phyloP scores from a whole-genome alignment of 2,797 vertebrate species.

The Mionectes olivaceus region DNA sequence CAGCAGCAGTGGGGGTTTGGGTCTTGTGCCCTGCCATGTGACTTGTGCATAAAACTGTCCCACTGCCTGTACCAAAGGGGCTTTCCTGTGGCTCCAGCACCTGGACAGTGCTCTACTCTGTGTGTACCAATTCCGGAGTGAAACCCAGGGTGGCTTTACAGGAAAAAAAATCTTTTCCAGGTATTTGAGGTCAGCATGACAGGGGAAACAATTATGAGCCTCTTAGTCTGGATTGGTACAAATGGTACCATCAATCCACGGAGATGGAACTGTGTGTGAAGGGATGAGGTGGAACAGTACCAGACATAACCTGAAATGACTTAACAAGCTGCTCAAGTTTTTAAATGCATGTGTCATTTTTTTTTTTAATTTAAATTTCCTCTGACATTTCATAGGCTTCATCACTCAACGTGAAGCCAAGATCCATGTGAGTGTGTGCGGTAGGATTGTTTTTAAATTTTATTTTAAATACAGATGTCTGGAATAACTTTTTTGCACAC shows the following conservation, averaged over 20 bases:
- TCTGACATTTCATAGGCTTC: slow-evolving; percentile 68
- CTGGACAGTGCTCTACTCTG: not conserved
- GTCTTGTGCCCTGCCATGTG: not conserved
- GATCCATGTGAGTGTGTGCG: slow-evolving; percentile 57
- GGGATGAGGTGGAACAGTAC: slow-evolving; percentile 5
- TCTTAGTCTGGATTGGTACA: not conserved
- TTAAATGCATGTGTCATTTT: not conserved
- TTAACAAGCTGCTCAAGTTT: slow-evolving; percentile 56
- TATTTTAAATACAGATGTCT: slow-evolving; percentile 71
- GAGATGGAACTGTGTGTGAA: not conserved
- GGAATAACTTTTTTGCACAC: slow-evolving; percentile 68
- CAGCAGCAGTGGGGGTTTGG: not conserved
- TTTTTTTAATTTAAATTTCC: slow-evolving; percentile 53
- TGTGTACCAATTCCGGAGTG: not conserved
- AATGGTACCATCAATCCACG: not conserved
- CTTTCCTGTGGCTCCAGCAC: not conserved
- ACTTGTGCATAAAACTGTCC: rapidly evolving
- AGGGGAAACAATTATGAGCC: not conserved
- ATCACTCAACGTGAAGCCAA: slow-evolving; percentile 51
- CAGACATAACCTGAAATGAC: slow-evolving; percentile 60
- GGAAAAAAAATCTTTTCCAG: not conserved
- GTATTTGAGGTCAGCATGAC: not conserved
- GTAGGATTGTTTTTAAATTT: slow-evolving; percentile 69
- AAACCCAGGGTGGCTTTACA: not conserved
- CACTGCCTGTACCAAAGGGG: not conserved